Conservation (phyloP, 2,797 vertebrate genomes). For the Enteromius trimaculatus region DNA sequence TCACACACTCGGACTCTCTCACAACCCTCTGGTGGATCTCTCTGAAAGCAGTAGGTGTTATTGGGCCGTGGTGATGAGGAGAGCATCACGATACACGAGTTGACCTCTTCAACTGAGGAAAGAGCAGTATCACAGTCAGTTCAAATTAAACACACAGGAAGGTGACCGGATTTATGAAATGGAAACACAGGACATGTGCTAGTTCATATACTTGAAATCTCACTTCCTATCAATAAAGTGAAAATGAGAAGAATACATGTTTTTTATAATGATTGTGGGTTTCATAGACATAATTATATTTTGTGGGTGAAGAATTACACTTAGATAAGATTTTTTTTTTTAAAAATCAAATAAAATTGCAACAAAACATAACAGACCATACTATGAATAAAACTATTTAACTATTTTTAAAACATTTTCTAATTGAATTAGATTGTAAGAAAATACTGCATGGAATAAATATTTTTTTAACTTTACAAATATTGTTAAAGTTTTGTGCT, state of each 20-base stretch:
- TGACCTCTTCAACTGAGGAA: background rate
- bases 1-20: conserved; percentile 85
- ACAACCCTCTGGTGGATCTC: conserved; percentile 90
- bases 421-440: background rate
- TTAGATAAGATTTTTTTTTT: too few species aligned
- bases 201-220: background rate
- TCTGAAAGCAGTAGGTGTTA: conserved; percentile 89
- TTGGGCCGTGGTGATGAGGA: conserved; percentile 88
- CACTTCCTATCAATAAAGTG: too few species aligned
- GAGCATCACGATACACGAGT: conserved; percentile 56
- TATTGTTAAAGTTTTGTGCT: background rate
- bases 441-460: background rate
- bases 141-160: background rate
- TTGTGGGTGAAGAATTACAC: background rate
- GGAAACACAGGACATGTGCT: background rate
- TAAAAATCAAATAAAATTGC: too few species aligned
- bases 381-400: too few species aligned
- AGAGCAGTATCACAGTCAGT: background rate
- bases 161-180: background rate
- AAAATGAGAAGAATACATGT: background rate
- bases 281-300: background rate
- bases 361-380: too few species aligned
- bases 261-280: background rate
- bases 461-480: background rate
- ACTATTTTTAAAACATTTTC: background rate